phyloP scores from a whole-genome alignment of 2,113 vertebrate species.

The Andinoacara biseriatus region DNA sequence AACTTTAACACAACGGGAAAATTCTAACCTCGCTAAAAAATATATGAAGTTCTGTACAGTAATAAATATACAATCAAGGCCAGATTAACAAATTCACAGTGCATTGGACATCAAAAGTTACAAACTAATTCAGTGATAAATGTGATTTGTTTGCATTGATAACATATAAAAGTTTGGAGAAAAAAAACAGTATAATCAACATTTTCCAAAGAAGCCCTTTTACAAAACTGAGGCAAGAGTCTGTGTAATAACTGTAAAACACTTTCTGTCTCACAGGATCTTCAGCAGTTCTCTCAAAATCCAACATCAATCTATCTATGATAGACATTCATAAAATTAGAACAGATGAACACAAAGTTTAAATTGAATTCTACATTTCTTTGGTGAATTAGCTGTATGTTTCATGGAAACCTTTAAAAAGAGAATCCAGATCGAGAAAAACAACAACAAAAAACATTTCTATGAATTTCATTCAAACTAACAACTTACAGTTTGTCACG shows the following conservation, averaged over 20 bases:
- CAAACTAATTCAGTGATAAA: constrained; percentile 10
- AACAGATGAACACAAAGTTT: constrained; percentile 21
- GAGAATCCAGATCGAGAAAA: constrained; percentile 45
- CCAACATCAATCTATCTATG: constrained; percentile 7
- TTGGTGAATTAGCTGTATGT: constrained; percentile 80
- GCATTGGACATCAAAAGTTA: background rate
- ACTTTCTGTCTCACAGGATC: background rate
- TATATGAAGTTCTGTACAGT: background rate
- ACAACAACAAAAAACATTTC: background rate
- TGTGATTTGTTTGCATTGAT: background rate
- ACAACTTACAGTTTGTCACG: constrained; percentile 16
- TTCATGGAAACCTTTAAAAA: constrained; percentile 58
- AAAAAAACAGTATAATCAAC: background rate
- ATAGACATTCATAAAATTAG: constrained; percentile 4
- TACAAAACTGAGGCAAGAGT: background rate
- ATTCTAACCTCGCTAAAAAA: constrained; percentile 12
- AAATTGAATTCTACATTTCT: constrained; percentile 49
- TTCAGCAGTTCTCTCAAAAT: constrained; percentile 11
- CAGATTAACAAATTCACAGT: constrained; percentile 42
- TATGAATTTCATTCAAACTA: constrained; percentile 20
- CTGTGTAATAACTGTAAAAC: background rate
- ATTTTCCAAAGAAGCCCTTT: background rate
- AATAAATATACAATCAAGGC: constrained; percentile 56
- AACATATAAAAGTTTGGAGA: constrained; percentile 9
- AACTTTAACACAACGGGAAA: background rate